Evolutionary conservation across 1,140 invertebrate species (phyloP).

Genomic region (Drosophila subpulchrella): DNA sequence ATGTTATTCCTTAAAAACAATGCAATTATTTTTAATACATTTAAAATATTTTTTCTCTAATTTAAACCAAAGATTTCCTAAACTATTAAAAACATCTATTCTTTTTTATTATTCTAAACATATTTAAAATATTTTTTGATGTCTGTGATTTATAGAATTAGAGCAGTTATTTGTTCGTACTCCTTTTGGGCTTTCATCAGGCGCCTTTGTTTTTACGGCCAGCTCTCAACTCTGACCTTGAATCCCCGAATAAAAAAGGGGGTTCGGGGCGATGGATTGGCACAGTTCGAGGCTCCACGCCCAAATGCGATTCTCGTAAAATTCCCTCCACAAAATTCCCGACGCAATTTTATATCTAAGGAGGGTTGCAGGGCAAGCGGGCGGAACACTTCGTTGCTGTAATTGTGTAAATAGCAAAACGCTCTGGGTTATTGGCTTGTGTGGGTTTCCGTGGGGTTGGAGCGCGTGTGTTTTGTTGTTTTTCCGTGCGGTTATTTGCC

Average conservation of each 20-base stretch:
- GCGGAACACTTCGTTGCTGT: slow-evolving; percentile 47
- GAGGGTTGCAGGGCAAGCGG: not conserved
- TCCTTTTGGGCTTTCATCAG: slow-evolving; percentile 12
- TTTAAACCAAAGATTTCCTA: no score
- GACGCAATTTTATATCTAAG: slow-evolving; percentile 63
- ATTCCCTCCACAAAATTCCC: slow-evolving; percentile 57
- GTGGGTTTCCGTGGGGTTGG: slow-evolving; percentile 26
- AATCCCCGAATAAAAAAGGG: slow-evolving; percentile 47
- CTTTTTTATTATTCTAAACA: no score
- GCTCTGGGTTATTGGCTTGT: slow-evolving; percentile 76
- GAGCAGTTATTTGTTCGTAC: not conserved
- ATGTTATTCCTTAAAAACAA: no score
- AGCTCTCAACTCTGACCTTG: slow-evolving; percentile 73
- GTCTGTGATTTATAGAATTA: not conserved
- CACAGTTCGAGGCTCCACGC: slow-evolving; percentile 15
- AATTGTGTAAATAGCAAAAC: slow-evolving; percentile 79
- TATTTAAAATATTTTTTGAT: no score
- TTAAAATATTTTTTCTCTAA: no score
- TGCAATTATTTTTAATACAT: no score
- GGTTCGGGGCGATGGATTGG: slow-evolving; percentile 1
- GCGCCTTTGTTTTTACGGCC: slow-evolving; percentile 57
- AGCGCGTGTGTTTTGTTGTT: slow-evolving; percentile 51
- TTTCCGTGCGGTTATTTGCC: slow-evolving; percentile 56
- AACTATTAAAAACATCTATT: no score
- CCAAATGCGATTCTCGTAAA: slow-evolving; percentile 59